Evolutionary conservation across 2,888 invertebrate species (phyloP).

Genomic region (Drymonia ruficornis): DNA sequence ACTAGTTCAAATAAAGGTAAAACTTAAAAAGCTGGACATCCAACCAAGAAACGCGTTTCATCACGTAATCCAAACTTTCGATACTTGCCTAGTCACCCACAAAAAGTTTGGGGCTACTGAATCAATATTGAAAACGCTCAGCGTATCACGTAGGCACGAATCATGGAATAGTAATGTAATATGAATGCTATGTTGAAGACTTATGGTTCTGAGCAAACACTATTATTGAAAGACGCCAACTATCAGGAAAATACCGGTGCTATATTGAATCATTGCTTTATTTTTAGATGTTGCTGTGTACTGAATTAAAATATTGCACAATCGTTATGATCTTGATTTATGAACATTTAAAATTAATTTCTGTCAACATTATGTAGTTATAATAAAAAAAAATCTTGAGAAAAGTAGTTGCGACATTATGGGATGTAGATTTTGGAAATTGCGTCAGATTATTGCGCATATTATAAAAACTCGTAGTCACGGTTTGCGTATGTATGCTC

Average conservation of each 20-base stretch:
- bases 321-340: background rate
- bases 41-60: slow-evolving; percentile 17
- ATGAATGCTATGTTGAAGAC: slow-evolving; percentile 15
- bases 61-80: slow-evolving; percentile 33
- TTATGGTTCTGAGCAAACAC: background rate
- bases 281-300: slow-evolving; percentile 15
- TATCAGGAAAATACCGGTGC: slow-evolving; percentile 24
- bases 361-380: background rate
- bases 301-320: slow-evolving; percentile 7
- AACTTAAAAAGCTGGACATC: slow-evolving; percentile 14
- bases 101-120: slow-evolving; percentile 27
- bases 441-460: slow-evolving; percentile 37
- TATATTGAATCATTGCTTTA: slow-evolving; percentile 18
- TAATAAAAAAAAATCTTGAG: background rate
- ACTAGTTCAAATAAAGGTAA: slow-evolving; percentile 1
- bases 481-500: slow-evolving; percentile 47
- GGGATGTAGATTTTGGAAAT: slow-evolving; percentile 14
- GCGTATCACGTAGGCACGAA: slow-evolving; percentile 54
- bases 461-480: slow-evolving; percentile 38
- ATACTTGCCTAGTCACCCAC: slow-evolving; percentile 23
- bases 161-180: slow-evolving; percentile 19
- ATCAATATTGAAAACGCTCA: slow-evolving; percentile 52
- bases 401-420: background rate
- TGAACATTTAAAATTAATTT: background rate
- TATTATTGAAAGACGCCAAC: slow-evolving; percentile 13